Percentiles rank a stretch among this genome's conserved stretches.
phyloP scores from a whole-genome alignment of 2,888 invertebrate genomes.

The Cotesia congregata region DNA sequence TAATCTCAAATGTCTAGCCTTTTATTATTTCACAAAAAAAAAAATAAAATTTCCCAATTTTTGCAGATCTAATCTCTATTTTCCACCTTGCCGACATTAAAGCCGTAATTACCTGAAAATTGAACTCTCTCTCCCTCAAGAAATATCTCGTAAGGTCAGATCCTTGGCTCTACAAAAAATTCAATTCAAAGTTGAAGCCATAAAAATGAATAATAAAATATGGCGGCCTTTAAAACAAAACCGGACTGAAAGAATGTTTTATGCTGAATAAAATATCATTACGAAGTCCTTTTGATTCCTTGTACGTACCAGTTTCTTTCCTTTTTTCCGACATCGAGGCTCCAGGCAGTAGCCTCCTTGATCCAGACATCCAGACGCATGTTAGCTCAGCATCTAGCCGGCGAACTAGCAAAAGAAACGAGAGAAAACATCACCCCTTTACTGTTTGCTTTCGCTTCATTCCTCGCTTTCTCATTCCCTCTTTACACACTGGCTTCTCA shows the following conservation, averaged over 20 bases:
- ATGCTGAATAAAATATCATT: conserved; percentile 64
- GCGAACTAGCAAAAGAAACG: conserved; percentile 27
- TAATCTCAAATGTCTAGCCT: too few species aligned
- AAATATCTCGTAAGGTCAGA: background rate
- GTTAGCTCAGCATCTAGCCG: conserved; percentile 13
- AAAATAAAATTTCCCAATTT: too few species aligned
- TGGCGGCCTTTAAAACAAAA: conserved; percentile 53
- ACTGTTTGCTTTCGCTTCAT: conserved; percentile 34
- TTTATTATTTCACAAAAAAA: too few species aligned
- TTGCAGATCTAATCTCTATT: too few species aligned
- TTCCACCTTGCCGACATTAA: too few species aligned
- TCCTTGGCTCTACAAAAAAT: background rate
- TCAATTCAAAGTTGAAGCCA: conserved; percentile 3
- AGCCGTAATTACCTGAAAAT: too few species aligned
- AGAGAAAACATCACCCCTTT: conserved; percentile 32
- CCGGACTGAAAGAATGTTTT: conserved; percentile 57
- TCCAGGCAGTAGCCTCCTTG: conserved; percentile 17
- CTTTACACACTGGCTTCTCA: background rate
- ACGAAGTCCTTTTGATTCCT: conserved; percentile 61
- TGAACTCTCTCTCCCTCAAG: background rate
- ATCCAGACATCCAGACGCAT: background rate
- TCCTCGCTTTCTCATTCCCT: background rate
- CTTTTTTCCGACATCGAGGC: conserved; percentile 44
- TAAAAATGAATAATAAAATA: conserved; percentile 44
- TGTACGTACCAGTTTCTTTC: conserved; percentile 47